A percentile compares a stretch with the other conserved stretches of the same genome.
phyloP scores from a whole-genome alignment of 2,113 vertebrate species.

The Climacteris rufus region DNA sequence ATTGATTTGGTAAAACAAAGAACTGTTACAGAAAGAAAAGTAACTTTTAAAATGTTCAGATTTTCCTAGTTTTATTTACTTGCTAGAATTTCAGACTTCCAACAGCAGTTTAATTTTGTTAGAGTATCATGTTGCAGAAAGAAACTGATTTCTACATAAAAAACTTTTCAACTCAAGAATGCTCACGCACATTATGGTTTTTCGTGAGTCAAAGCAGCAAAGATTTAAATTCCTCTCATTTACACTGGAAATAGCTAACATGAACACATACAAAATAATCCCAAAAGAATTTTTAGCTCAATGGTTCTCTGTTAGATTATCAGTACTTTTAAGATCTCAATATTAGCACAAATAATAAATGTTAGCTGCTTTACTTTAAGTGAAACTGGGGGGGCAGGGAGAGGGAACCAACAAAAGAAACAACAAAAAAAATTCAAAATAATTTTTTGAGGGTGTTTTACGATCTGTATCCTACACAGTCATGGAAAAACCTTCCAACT shows the following conservation, averaged over 20 bases:
- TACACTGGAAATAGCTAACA: not conserved
- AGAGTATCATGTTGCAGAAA: not conserved
- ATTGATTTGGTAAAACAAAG: not conserved
- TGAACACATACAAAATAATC: not conserved
- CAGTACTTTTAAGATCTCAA: not conserved
- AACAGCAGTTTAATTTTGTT: not conserved
- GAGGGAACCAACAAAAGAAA: not conserved
- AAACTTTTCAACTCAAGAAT: not conserved
- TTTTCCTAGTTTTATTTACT: not conserved
- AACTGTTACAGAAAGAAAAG: not conserved
- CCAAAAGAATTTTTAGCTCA: not conserved
- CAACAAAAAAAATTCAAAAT: not conserved
- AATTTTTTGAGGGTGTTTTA: not conserved
- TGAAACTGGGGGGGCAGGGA: rapidly evolving
- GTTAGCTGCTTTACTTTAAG: not conserved
- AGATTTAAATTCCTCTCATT: not conserved
- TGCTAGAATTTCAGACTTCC: not conserved
- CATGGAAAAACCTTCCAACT: not conserved
- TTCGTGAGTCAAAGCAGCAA: not conserved
- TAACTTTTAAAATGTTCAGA: not conserved
- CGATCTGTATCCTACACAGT: not conserved
- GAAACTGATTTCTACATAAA: not conserved
- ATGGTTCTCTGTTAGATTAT: not conserved
- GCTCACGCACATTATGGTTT: not conserved
- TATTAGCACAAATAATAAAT: not conserved